phyloP scores from a whole-genome alignment of 2,797 vertebrate genomes.

The Pempheris klunzingeri region DNA sequence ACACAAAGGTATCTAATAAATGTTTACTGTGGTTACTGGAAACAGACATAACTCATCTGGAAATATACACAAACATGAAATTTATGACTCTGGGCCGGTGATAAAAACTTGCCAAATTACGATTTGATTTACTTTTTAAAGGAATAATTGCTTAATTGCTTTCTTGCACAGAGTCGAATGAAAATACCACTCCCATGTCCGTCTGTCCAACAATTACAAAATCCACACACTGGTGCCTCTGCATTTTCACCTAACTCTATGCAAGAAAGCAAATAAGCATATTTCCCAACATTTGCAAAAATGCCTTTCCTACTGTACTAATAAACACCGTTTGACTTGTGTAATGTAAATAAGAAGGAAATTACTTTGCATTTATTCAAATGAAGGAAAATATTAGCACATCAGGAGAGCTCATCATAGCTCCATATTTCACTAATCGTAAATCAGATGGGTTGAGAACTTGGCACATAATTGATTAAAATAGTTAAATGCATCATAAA shows the following conservation, averaged over 20 bases:
- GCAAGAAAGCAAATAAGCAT: not conserved
- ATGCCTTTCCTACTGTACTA: not conserved
- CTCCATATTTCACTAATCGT: not conserved
- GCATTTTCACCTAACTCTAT: not conserved
- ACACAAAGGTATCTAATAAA: slow-evolving; percentile 11
- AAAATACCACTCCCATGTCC: not conserved
- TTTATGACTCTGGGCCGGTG: not conserved
- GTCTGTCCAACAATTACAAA: too few relatives aligned
- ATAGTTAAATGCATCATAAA: too few relatives aligned
- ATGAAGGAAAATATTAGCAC: not conserved
- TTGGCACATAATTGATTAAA: not conserved
- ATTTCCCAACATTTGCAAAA: not conserved
- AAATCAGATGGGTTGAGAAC: not conserved
- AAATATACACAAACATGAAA: not conserved
- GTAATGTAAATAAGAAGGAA: not conserved
- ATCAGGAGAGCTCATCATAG: not conserved
- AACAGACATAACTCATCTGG: not conserved
- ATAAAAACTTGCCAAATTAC: not conserved
- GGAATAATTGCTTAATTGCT: not conserved
- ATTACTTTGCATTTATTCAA: not conserved
- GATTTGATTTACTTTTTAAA: not conserved
- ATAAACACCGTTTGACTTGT: not conserved
- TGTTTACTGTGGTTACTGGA: not conserved
- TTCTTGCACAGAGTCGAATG: not conserved
- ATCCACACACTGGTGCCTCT: too few relatives aligned